Evolutionary conservation across 2,888 invertebrate species (phyloP).

Genomic region (Choristoneura rosaceana): DNA sequence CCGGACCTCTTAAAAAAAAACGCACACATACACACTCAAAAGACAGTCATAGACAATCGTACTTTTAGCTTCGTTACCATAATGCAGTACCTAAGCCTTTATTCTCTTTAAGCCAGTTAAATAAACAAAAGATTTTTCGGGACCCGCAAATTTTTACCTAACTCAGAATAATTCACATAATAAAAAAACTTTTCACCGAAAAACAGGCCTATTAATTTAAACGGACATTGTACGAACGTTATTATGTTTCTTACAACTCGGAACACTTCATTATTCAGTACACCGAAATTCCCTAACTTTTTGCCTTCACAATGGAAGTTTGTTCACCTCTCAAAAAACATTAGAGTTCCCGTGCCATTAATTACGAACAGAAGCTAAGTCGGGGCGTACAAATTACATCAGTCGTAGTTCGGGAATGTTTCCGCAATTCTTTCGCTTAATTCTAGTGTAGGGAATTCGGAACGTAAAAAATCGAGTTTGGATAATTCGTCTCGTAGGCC

Average conservation of each 20-base stretch:
- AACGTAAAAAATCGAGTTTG: conserved; percentile 63
- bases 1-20: no score
- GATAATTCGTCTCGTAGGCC: conserved; percentile 70
- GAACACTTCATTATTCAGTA: conserved; percentile 57
- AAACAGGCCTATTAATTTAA: conserved; percentile 28
- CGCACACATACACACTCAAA: no score
- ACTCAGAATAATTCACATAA: conserved; percentile 3
- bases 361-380: conserved; percentile 67
- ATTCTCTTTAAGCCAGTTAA: neutral
- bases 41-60: neutral
- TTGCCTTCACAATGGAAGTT: conserved; percentile 39
- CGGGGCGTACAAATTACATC: conserved; percentile 70
- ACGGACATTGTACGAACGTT: conserved; percentile 17
- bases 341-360: conserved; percentile 66
- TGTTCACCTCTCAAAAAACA: conserved; percentile 54
- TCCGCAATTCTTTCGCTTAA: conserved; percentile 65
- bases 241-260: conserved; percentile 49
- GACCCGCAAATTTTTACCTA: neutral
- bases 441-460: conserved; percentile 57
- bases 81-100: conserved; percentile 1
- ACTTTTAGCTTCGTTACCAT: neutral
- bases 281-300: conserved; percentile 43
- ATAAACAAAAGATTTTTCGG: neutral
- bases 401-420: conserved; percentile 70
- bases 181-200: conserved; percentile 16